phyloP scores from a whole-genome alignment of 2,113 vertebrate species.

The Agelaius tricolor region DNA sequence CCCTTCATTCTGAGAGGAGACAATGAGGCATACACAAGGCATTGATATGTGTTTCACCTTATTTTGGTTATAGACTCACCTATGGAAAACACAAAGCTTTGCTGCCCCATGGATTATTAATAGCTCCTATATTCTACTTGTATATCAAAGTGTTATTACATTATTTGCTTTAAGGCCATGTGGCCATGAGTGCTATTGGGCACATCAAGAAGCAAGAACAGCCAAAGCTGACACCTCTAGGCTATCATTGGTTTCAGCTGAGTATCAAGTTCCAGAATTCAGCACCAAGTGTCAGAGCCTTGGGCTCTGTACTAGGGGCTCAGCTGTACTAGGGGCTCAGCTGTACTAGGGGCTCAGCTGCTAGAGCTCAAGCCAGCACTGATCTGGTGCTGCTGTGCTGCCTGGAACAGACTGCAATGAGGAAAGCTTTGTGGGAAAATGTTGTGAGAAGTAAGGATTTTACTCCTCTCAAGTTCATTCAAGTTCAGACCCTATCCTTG shows the following conservation, averaged over 20 bases:
- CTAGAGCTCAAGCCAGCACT: neutral
- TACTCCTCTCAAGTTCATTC: neutral
- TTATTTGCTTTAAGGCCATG: neutral
- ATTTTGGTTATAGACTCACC: neutral
- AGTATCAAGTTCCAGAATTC: neutral
- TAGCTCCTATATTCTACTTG: neutral
- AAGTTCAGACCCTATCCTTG: neutral
- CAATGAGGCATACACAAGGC: neutral
- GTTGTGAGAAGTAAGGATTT: neutral
- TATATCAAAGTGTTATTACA: neutral
- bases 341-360: neutral
- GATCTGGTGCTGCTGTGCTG: rapidly evolving
- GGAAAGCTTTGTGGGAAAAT: neutral
- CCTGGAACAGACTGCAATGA: neutral
- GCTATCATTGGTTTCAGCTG: neutral
- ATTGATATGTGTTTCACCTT: neutral
- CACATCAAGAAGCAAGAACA: neutral
- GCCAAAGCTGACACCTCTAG: neutral
- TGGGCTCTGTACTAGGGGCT: neutral
- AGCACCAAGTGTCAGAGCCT: neutral
- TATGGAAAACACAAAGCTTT: neutral
- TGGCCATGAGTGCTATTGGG: neutral
- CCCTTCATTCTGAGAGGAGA: neutral
- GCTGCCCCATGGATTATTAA: rapidly evolving
- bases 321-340: neutral